Evolutionary conservation across 2,113 vertebrate genomes (phyloP).

Genomic region (Aplodontia rufa): DNA sequence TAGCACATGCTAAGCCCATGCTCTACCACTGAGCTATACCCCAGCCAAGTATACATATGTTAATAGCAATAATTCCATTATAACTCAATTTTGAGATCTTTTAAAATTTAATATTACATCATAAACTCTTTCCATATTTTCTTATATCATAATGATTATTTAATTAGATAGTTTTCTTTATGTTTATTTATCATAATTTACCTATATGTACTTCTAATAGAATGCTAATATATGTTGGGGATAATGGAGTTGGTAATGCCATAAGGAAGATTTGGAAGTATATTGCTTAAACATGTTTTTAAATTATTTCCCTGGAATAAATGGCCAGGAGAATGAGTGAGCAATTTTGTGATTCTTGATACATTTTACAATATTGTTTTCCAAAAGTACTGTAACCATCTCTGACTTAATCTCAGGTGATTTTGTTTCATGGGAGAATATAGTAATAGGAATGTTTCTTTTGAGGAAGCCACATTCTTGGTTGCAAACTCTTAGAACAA

Average conservation of each 20-base stretch:
- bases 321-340: too few species aligned
- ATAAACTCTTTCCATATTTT: constrained; percentile 33
- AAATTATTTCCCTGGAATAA: background rate
- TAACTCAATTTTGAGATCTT: background rate
- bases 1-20: too few species aligned
- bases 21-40: too few species aligned
- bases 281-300: background rate
- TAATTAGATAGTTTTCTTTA: background rate
- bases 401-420: background rate
- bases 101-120: background rate
- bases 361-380: background rate
- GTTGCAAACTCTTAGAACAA: constrained; percentile 40
- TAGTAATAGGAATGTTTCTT: constrained; percentile 4
- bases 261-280: background rate
- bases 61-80: background rate
- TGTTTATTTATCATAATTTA: constrained; percentile 14
- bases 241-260: background rate
- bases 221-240: background rate
- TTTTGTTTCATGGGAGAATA: background rate
- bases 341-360: constrained; percentile 1
- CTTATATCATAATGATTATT: background rate
- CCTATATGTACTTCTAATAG: background rate
- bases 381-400: background rate
- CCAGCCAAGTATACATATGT: background rate
- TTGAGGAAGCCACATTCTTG: background rate